A percentile compares a stretch with the other conserved stretches of the same genome.
phyloP scores from a whole-genome alignment of 2,113 vertebrate species.

The Abramis brama region DNA sequence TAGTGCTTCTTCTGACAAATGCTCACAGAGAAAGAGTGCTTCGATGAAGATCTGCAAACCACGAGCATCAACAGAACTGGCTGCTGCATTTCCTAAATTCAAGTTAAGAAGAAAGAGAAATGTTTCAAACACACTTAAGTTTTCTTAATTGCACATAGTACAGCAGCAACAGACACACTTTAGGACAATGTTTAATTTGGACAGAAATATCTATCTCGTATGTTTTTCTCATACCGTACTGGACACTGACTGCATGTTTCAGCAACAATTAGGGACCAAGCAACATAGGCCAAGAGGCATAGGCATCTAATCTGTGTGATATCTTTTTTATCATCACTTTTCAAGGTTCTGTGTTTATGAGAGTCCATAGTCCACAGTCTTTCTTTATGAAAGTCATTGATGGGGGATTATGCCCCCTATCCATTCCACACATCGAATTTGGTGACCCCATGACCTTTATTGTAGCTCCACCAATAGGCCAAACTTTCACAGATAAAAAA shows the following conservation, averaged over 20 bases:
- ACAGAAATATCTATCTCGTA: too few relatives aligned
- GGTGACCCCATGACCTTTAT: background rate
- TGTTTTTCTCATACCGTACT: too few relatives aligned
- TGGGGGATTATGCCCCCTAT: too few relatives aligned
- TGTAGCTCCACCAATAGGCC: background rate
- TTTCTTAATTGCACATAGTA: background rate
- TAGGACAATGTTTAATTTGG: background rate
- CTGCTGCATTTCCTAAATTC: background rate
- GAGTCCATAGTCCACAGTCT: background rate
- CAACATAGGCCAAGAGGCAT: too few relatives aligned
- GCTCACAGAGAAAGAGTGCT: background rate
- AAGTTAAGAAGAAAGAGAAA: background rate
- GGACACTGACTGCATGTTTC: too few relatives aligned
- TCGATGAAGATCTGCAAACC: background rate
- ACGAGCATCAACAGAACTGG: background rate
- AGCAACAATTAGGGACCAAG: background rate
- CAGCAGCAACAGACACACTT: background rate
- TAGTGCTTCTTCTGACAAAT: conserved; percentile 13
- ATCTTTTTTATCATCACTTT: too few relatives aligned
- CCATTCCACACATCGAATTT: too few relatives aligned
- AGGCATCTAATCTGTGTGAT: too few relatives aligned
- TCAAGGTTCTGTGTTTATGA: background rate
- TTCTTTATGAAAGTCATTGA: too few relatives aligned
- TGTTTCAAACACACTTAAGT: background rate
- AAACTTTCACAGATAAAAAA: background rate